Base-by-base conservation (phyloP, 2,113 vertebrate species). In the Scomber colias region DNA sequence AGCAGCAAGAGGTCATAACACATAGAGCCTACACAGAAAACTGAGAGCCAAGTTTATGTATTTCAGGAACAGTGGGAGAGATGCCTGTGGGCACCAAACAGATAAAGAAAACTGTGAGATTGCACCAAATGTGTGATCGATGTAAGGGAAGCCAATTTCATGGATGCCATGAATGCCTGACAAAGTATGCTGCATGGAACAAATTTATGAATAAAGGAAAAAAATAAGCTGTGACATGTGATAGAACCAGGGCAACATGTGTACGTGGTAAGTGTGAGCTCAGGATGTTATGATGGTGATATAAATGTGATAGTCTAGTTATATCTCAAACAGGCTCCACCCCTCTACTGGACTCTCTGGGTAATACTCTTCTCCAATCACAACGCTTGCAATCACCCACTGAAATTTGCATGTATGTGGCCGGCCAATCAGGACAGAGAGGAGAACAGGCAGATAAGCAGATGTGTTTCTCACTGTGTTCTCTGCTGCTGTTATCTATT, bases 101-200 rank as follows among this genome's bases (percentile, higher is more conserved):
- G 84, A 85, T 79, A 85, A 77, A 80, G 60, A 74, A 67, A 77
- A 59, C 55, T 11, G 21, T 69, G 75, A 82, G 57, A 77, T 78
- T 75, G 70, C 57, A 57, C 71, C 69, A 66, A 85, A 85, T 3
- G 61, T 77, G 76, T 83, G 88, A 83, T 83, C 30, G 50, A 79
- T 77, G 70, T 24, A 69, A 35, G 67, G 83, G 66, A 72, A 59
- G 88, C 70, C 79, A 75, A 72, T 85, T 85, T 83, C 75, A 77
- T 74, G 78, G 71, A 48, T 66, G 57, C 55, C 40, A 30, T 11
- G 11, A 64, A 83, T 50, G 31, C 65, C 71, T 48, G 72, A 60
- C 44, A 74, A 77, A 71, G 35, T 55, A 21, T 82, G 71, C 69
- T 51, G 69, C 49, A 55, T 62, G 54, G 49, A 40, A 74, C 48